Evolutionary conservation across 2,888 invertebrate genomes (phyloP).

Genomic region (Anthrax anthrax): DNA sequence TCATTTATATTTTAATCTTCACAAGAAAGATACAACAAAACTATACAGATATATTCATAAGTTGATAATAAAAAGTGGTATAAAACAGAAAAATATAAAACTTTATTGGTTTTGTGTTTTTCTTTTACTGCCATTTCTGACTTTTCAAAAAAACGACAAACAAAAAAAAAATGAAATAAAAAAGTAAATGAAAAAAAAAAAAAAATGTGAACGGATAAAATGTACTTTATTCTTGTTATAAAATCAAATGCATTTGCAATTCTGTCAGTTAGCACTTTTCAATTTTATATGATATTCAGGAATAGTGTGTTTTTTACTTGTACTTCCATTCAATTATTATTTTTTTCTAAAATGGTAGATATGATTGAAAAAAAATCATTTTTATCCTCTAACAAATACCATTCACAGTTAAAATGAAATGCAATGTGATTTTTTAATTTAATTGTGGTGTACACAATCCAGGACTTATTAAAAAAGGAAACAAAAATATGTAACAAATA

Average conservation of each 20-base stretch:
- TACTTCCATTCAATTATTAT: neutral
- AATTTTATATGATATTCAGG: neutral
- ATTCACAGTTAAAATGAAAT: constrained; percentile 2
- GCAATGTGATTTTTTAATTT: neutral
- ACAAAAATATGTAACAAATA: neutral
- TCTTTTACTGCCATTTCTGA: no score
- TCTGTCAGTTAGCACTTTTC: neutral
- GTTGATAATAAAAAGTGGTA: no score
- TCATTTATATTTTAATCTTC: no score
- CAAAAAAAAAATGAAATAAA: neutral
- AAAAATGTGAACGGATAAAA: neutral
- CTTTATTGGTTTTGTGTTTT: no score
- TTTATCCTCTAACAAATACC: constrained; percentile 8
- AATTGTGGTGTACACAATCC: neutral
- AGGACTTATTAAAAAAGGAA: neutral
- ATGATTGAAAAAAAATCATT: constrained; percentile 2
- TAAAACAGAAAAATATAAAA: no score
- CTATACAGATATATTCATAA: no score
- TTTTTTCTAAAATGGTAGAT: neutral
- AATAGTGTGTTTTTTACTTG: neutral
- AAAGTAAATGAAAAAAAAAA: constrained; percentile 3
- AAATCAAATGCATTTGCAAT: constrained; percentile 6
- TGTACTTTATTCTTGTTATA: constrained; percentile 2
- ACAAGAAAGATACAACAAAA: no score
- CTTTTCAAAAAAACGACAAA: neutral